phyloP scores from a whole-genome alignment of 2,113 vertebrate genomes.

The Macaca nemestrina region DNA sequence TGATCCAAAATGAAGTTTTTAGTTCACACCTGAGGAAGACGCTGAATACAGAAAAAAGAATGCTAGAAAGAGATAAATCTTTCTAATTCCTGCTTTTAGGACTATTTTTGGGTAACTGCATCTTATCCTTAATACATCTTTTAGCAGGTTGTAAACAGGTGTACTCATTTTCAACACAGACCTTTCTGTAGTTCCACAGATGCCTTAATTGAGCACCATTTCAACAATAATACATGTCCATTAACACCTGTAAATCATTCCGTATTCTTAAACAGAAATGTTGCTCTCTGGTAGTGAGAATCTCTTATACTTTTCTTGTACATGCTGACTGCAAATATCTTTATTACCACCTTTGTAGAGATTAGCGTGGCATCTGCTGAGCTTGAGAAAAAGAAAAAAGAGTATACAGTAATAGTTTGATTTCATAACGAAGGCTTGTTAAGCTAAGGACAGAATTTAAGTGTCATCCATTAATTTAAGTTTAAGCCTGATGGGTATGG shows the following conservation, averaged over 20 bases:
- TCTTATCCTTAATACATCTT: conserved; percentile 47
- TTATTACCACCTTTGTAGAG: conserved; percentile 70
- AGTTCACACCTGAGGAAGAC: conserved; percentile 78
- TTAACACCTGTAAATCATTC: conserved; percentile 74
- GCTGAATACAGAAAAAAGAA: conserved; percentile 63
- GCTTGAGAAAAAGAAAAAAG: not conserved
- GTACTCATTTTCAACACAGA: conserved; percentile 47
- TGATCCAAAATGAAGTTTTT: conserved; percentile 81
- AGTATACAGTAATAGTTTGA: conserved; percentile 60
- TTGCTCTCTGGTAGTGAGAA: conserved; percentile 61
- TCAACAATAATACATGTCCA: conserved; percentile 65
- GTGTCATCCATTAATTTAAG: conserved; percentile 23
- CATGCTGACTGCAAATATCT: conserved; percentile 66
- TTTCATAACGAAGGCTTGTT: conserved; percentile 52
- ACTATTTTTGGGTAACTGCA: conserved; percentile 66
- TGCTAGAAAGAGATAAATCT: not conserved
- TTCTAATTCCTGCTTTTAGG: conserved; percentile 14
- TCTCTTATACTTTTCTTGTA: conserved; percentile 67
- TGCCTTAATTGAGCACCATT: conserved; percentile 61
- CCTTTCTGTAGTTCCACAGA: conserved; percentile 52
- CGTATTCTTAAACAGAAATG: conserved; percentile 70
- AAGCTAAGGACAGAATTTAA: conserved; percentile 3
- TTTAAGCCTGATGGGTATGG: not conserved
- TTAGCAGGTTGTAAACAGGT: conserved; percentile 65
- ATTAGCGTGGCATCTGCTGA: conserved; percentile 71